A percentile compares a stretch with the other conserved stretches of the same genome.
phyloP scores from a whole-genome alignment of 2,113 vertebrate genomes.

The Carettochelys insculpta region DNA sequence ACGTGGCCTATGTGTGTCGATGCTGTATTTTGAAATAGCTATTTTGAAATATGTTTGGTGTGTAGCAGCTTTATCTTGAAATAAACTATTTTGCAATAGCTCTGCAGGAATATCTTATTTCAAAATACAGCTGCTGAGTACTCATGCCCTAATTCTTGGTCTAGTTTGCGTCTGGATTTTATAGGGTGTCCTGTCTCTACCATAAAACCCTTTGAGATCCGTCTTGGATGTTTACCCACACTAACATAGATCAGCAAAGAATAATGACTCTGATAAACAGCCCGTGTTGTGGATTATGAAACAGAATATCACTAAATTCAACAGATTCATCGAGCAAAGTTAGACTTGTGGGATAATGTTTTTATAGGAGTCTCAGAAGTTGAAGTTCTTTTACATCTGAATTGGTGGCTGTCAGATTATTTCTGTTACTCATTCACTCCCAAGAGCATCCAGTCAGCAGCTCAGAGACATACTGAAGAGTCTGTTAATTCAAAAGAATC shows the following conservation, averaged over 20 bases:
- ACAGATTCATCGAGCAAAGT: background rate
- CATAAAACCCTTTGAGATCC: background rate
- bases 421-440: background rate
- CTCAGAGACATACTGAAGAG: background rate
- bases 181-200: background rate
- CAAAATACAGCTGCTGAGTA: too few relatives aligned
- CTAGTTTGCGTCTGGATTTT: background rate
- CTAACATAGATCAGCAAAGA: background rate
- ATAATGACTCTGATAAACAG: background rate
- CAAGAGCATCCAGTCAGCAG: background rate
- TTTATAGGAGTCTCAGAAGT: background rate
- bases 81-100: too few relatives aligned
- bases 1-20: too few relatives aligned
- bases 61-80: too few relatives aligned
- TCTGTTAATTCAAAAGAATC: background rate
- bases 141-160: accelerated
- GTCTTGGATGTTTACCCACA: background rate
- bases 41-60: too few relatives aligned
- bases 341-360: background rate
- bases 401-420: background rate
- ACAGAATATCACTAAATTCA: accelerated
- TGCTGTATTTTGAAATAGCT: too few relatives aligned
- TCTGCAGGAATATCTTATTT: too few relatives aligned
- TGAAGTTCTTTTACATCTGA: background rate
- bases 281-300: background rate